Conservation (phyloP, 2,888 invertebrate species). For the Holacanthella duospinosa region DNA sequence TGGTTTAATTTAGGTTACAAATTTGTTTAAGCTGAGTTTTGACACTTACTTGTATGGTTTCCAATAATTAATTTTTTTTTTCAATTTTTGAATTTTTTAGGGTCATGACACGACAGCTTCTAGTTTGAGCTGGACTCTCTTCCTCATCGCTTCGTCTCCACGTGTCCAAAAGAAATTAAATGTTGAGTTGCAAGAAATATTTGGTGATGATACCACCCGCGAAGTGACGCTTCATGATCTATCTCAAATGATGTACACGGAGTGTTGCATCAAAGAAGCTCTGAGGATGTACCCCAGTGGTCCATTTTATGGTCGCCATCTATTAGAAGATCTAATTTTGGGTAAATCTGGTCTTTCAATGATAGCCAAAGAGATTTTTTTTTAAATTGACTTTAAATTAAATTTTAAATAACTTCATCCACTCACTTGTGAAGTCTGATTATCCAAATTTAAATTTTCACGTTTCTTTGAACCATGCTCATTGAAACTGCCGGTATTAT, state of each 20-base stretch:
- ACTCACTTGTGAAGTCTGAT: too few species aligned
- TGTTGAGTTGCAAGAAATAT: conserved; percentile 44
- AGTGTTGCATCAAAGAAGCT: conserved; percentile 43
- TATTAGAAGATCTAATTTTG: conserved; percentile 39
- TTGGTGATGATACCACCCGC: conserved; percentile 42
- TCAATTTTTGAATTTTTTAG: conserved; percentile 1
- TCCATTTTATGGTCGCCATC: conserved; percentile 40
- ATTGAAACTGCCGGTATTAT: too few species aligned
- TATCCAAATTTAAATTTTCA: too few species aligned
- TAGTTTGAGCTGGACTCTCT: conserved; percentile 8
- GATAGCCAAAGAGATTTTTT: not conserved
- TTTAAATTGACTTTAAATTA: not conserved
- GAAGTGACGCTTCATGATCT: conserved; percentile 44
- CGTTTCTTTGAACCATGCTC: too few species aligned
- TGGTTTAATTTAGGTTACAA: too few species aligned
- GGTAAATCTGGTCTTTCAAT: too few species aligned
- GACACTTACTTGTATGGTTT: too few species aligned
- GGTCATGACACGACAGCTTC: conserved; percentile 16
- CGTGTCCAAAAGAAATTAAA: conserved; percentile 40
- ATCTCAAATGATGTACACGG: conserved; percentile 41
- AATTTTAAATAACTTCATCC: not conserved
- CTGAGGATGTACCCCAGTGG: conserved; percentile 42
- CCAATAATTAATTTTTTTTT: conserved; percentile 3
- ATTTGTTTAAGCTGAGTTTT: too few species aligned
- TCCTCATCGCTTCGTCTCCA: conserved; percentile 9